These are phyloP conservation scores for Drosophila acutilabella DNA, from an alignment of 2,888 invertebrate species.

Conservation along the genomic window DNA sequence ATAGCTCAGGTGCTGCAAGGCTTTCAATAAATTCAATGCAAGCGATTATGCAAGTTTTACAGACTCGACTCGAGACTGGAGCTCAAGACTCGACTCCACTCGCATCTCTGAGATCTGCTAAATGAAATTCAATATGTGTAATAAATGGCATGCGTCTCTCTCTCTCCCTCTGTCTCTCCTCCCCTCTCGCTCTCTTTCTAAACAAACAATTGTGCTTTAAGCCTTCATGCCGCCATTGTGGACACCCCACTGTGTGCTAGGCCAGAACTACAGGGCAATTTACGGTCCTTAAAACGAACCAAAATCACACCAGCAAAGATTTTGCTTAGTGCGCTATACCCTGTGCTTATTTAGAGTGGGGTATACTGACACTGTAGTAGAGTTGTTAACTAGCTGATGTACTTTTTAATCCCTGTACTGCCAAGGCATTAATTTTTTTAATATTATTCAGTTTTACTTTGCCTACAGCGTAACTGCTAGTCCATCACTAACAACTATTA, in stretches of 20 bases:
- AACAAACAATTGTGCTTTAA: slow-evolving; percentile 49
- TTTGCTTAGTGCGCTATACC: slow-evolving; percentile 11
- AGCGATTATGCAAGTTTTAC: slow-evolving; percentile 74
- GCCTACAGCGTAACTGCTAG: not conserved
- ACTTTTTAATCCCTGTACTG: too few relatives aligned
- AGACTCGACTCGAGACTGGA: slow-evolving; percentile 8
- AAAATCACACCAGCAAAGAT: slow-evolving; percentile 13
- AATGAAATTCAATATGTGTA: slow-evolving; percentile 78
- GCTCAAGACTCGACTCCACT: not conserved
- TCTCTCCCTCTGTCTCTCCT: slow-evolving; percentile 1
- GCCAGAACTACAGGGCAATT: slow-evolving; percentile 40
- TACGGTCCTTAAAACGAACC: slow-evolving; percentile 32
- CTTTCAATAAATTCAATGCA: slow-evolving; percentile 74
- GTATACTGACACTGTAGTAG: not conserved
- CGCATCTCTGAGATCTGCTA: slow-evolving; percentile 40
- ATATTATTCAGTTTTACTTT: too few relatives aligned
- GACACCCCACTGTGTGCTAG: slow-evolving; percentile 41
- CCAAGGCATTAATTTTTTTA: too few relatives aligned
- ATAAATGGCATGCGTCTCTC: slow-evolving; percentile 58
- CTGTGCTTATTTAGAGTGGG: not conserved
- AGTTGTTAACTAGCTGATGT: too few relatives aligned
- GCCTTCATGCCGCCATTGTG: slow-evolving; percentile 24
- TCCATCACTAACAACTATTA: not conserved
- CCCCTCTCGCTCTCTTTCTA: slow-evolving; percentile 5
- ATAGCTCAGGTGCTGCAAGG: slow-evolving; percentile 72